A percentile compares a stretch with the other conserved stretches of the same genome.
phyloP scores from a whole-genome alignment of 2,113 vertebrate genomes.

The Pardalotus punctatus region DNA sequence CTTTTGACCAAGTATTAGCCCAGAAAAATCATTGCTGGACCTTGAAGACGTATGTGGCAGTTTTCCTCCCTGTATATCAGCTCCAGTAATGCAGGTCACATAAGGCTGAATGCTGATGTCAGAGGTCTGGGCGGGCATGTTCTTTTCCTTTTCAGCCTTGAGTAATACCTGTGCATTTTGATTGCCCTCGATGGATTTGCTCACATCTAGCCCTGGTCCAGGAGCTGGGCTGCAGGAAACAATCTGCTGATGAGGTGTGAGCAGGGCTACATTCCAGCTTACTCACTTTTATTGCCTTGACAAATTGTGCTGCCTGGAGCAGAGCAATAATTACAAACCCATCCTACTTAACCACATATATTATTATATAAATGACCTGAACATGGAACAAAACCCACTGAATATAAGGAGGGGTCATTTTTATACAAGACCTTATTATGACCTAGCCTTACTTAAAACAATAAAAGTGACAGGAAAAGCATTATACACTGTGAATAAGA shows the following conservation, averaged over 20 bases:
- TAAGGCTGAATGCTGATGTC: not conserved
- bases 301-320: not conserved
- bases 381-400: not conserved
- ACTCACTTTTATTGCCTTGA: not conserved
- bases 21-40: not conserved
- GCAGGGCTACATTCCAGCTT: not conserved
- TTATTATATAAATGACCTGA: not conserved
- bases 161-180: not conserved
- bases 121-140: not conserved
- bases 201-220: not conserved
- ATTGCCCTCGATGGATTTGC: not conserved
- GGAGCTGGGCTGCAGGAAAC: not conserved
- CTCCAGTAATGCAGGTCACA: not conserved
- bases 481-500: not conserved
- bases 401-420: not conserved
- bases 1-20: not conserved
- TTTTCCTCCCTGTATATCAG: not conserved
- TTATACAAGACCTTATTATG: not conserved
- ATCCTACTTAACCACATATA: not conserved
- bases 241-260: conserved; percentile 24
- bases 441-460: not conserved
- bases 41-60: not conserved
- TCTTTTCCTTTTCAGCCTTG: not conserved
- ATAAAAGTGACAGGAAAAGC: not conserved
- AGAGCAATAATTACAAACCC: not conserved